Evolutionary conservation across 2,113 vertebrate species (phyloP).

Genomic region (Engraulis encrasicolus): DNA sequence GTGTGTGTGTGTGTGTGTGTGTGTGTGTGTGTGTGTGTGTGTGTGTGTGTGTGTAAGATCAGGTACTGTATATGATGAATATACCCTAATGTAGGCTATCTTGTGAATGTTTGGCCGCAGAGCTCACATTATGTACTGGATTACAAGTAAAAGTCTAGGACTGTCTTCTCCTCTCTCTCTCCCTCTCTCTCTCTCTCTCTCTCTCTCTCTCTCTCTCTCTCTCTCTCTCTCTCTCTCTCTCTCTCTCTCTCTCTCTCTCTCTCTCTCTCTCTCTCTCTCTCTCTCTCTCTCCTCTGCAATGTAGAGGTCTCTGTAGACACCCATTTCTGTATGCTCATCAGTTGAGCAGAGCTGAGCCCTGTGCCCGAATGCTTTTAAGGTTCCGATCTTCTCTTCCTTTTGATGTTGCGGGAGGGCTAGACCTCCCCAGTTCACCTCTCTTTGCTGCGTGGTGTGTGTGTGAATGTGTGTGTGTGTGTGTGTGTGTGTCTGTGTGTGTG

Average conservation of each 20-base stretch:
- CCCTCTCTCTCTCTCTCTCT: not conserved
- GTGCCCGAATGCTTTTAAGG: not conserved
- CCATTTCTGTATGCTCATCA: not conserved
- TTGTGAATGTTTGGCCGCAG: constrained; percentile 15
- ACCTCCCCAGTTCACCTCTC: not conserved
- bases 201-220: not conserved
- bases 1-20: no score
- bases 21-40: no score
- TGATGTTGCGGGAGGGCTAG: not conserved
- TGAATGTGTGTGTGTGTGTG: not conserved
- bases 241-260: not conserved
- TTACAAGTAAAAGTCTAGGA: not conserved
- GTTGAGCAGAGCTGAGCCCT: not conserved
- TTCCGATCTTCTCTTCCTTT: not conserved
- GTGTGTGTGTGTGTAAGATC: no score
- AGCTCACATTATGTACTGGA: not conserved
- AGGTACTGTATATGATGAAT: not conserved
- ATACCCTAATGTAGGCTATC: not conserved
- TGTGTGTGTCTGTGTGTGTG: not conserved
- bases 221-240: not conserved
- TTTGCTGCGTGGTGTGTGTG: not conserved
- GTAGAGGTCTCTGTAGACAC: not conserved
- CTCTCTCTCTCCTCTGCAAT: not conserved
- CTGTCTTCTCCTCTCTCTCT: not conserved
- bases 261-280: not conserved